Percentiles rank a stretch among this genome's conserved stretches.
phyloP scores from a whole-genome alignment of 2,888 invertebrate genomes.

The Chloromyia formosa region DNA sequence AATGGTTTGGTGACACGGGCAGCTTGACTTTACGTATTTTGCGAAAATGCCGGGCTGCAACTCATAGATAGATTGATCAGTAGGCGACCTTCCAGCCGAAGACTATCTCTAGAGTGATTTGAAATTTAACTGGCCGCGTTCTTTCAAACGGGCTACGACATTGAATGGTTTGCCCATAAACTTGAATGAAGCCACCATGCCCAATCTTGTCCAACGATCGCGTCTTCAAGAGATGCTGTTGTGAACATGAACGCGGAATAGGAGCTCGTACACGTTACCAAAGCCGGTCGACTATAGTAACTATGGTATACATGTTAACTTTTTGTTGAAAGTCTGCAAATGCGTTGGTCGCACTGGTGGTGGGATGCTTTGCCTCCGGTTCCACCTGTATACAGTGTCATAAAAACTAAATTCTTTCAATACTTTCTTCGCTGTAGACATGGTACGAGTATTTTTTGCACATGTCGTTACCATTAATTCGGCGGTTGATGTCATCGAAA shows the following conservation, averaged over 20 bases:
- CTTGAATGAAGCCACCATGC: neutral
- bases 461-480: constrained; percentile 4
- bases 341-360: constrained; percentile 2
- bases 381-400: constrained; percentile 28
- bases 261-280: constrained; percentile 7
- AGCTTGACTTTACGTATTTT: neutral
- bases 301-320: constrained; percentile 1
- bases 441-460: constrained; percentile 16
- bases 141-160: neutral
- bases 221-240: constrained; percentile 14
- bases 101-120: constrained; percentile 28
- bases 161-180: constrained; percentile 8
- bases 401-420: constrained; percentile 30
- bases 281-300: neutral
- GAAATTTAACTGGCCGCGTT: constrained; percentile 37
- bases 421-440: constrained; percentile 36
- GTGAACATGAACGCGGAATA: neutral
- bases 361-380: constrained; percentile 1
- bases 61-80: constrained; percentile 7
- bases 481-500: constrained; percentile 11
- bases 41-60: neutral
- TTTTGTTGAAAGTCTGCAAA: constrained; percentile 19
- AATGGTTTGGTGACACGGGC: neutral
- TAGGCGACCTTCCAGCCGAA: neutral
- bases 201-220: neutral